Conservation (phyloP, 2,888 invertebrate genomes). For the Tipula lateralis region DNA sequence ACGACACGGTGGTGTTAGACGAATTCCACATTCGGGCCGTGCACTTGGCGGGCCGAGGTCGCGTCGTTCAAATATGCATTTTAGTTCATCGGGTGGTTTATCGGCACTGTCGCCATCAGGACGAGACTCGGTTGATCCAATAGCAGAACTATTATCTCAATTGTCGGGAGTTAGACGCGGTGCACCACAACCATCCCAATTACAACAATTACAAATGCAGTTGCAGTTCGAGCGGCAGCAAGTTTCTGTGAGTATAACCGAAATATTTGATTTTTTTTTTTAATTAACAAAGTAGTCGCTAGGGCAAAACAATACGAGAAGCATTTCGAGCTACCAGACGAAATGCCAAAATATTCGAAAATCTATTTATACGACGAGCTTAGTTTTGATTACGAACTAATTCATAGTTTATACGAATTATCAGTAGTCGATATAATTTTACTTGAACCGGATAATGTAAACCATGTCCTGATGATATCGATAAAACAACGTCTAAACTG, state of each 20-base stretch:
- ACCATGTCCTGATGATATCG: not conserved
- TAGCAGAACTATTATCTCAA: constrained; percentile 92
- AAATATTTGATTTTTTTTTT: not conserved
- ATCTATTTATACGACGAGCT: constrained; percentile 19
- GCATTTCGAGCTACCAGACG: not conserved
- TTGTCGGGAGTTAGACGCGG: constrained; percentile 82
- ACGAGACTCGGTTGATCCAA: constrained; percentile 92
- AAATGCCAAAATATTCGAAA: constrained; percentile 19
- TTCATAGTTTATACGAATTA: not conserved
- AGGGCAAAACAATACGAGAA: not conserved
- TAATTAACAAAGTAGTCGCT: not conserved
- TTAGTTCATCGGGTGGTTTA: constrained; percentile 81
- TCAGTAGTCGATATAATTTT: not conserved
- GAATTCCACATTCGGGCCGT: constrained; percentile 74
- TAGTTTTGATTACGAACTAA: not conserved
- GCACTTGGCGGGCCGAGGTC: constrained; percentile 71
- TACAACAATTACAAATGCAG: constrained; percentile 95
- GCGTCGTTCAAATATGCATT: constrained; percentile 91
- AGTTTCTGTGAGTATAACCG: constrained; percentile 56
- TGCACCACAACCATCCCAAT: constrained; percentile 65
- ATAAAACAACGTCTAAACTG: not conserved
- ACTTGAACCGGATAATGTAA: not conserved
- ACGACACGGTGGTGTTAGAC: constrained; percentile 67
- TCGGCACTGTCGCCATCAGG: constrained; percentile 80
- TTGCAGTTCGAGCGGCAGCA: constrained; percentile 85